Percentiles rank a stretch among this genome's conserved stretches.
Evolutionary conservation across 2,113 vertebrate genomes (phyloP).

Genomic region (Verasper variegatus): DNA sequence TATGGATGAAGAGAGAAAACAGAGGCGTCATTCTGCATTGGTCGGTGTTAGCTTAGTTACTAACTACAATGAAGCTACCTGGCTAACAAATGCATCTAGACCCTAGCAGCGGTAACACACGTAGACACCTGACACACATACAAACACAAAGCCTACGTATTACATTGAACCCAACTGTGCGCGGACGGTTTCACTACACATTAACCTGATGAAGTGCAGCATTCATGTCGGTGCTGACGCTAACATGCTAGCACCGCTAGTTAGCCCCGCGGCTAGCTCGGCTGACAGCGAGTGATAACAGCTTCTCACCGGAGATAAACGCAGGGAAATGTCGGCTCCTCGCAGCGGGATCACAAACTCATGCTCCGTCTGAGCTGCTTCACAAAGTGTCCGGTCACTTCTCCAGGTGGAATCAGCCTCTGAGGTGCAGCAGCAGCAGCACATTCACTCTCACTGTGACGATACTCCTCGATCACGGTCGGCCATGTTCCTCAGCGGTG

Average conservation of each 20-base stretch:
- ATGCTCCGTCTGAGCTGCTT: neutral
- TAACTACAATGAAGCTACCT: neutral
- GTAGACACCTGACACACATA: neutral
- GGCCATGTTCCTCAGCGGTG: constrained; percentile 66
- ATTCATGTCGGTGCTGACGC: constrained; percentile 3
- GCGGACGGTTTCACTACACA: neutral
- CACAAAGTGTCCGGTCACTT: neutral
- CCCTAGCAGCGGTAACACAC: neutral
- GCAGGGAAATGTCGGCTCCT: constrained; percentile 24
- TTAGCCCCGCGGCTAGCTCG: neutral
- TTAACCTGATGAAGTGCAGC: neutral
- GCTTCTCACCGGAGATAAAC: constrained; percentile 57
- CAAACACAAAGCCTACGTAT: neutral
- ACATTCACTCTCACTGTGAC: constrained; percentile 38
- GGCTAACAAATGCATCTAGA: neutral
- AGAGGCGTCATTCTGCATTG: neutral
- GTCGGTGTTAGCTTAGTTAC: constrained; percentile 10
- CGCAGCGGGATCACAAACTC: constrained; percentile 3
- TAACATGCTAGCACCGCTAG: constrained; percentile 31
- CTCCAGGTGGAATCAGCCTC: neutral
- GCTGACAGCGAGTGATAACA: neutral
- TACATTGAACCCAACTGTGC: neutral
- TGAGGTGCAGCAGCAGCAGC: neutral
- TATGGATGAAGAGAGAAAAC: neutral
- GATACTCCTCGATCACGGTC: constrained; percentile 4